A percentile compares a stretch with the other conserved stretches of the same genome.
These are phyloP conservation scores for Noturus placidus DNA, from an alignment of 2,113 vertebrate genomes.

Conservation along the genomic window DNA sequence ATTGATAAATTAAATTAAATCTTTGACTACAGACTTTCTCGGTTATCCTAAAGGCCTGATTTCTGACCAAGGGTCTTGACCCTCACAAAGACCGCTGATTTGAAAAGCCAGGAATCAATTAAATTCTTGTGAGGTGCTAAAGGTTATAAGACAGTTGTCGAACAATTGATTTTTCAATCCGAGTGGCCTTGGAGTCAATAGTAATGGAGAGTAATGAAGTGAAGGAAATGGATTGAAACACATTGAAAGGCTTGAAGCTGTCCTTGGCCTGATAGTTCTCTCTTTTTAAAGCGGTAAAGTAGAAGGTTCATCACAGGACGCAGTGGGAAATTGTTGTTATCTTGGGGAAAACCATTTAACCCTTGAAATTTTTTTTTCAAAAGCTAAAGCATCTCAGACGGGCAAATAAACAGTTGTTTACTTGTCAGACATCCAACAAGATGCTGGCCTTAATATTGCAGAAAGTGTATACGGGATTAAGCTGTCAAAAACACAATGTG, in stretches of 20 bases:
- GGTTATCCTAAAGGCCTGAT: background rate
- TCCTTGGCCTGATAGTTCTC: background rate
- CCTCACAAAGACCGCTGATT: background rate
- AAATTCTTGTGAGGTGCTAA: constrained; percentile 20
- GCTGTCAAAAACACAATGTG: no score
- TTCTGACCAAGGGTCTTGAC: background rate
- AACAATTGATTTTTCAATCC: constrained; percentile 5
- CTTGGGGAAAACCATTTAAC: background rate
- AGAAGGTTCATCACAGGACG: background rate
- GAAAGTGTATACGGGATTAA: constrained; percentile 6
- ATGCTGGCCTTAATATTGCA: constrained; percentile 42
- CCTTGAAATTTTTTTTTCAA: background rate
- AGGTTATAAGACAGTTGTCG: background rate
- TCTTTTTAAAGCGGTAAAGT: background rate
- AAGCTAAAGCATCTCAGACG: background rate
- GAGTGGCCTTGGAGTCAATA: background rate
- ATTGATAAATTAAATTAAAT: no score
- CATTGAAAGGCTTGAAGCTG: constrained; percentile 1
- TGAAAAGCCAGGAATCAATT: background rate
- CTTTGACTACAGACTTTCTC: background rate
- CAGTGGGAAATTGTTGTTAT: background rate
- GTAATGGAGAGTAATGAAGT: constrained; percentile 6
- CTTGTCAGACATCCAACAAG: background rate
- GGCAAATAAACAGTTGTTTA: constrained; percentile 41
- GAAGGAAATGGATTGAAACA: background rate